Evolutionary conservation across 2,113 vertebrate genomes (phyloP).

Genomic region (Pungitius pungitius): DNA sequence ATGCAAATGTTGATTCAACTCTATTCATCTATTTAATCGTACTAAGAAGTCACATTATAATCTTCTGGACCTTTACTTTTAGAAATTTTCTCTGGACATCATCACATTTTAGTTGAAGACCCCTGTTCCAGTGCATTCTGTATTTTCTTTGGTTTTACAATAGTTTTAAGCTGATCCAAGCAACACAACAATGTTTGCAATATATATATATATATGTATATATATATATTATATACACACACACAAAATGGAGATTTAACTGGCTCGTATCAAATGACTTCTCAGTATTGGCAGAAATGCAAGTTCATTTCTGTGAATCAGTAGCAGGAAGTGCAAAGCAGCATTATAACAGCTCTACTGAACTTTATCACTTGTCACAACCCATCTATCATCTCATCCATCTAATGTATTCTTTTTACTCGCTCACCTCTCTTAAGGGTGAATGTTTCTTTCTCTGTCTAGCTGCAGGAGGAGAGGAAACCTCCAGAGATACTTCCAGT

Average conservation of each 20-base stretch:
- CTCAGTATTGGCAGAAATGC: not conserved
- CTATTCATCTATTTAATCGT: too few species aligned
- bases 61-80: too few species aligned
- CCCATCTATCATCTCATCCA: constrained; percentile 61
- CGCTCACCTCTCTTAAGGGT: constrained; percentile 80
- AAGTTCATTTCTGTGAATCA: not conserved
- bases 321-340: not conserved
- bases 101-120: too few species aligned
- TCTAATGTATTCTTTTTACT: constrained; percentile 66
- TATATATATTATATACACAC: not conserved
- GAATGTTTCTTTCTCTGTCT: constrained; percentile 75
- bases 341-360: not conserved
- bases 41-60: too few species aligned
- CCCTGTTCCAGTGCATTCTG: not conserved
- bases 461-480: constrained; percentile 89
- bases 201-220: not conserved
- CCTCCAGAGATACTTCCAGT: constrained; percentile 83
- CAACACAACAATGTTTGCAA: not conserved
- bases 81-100: too few species aligned
- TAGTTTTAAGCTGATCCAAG: not conserved
- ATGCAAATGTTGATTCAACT: too few species aligned
- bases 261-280: not conserved
- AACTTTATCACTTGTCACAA: constrained; percentile 14
- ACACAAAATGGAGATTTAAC: not conserved
- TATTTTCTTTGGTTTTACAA: not conserved